Percentiles rank a stretch among this genome's conserved stretches.
Evolutionary conservation across 2,888 invertebrate species (phyloP).

Genomic region (Pocota personata): DNA sequence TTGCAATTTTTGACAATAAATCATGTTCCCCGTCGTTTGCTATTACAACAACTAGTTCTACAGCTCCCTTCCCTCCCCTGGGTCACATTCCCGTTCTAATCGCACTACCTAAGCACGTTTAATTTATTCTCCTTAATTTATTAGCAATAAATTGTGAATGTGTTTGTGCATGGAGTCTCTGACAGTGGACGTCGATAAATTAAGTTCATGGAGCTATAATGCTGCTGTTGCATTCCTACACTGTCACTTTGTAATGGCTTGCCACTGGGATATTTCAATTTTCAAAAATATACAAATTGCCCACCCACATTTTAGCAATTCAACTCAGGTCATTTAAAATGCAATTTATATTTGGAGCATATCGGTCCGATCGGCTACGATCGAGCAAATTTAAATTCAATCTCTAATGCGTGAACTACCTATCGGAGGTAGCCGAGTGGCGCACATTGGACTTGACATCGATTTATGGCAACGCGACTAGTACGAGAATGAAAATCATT

Average conservation of each 20-base stretch:
- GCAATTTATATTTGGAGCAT: conserved; percentile 50
- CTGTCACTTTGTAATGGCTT: conserved; percentile 24
- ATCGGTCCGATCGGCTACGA: conserved; percentile 14
- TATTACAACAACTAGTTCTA: conserved; percentile 19
- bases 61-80: neutral
- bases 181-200: conserved; percentile 60
- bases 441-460: conserved; percentile 68
- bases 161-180: conserved; percentile 38
- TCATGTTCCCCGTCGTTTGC: conserved; percentile 43
- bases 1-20: conserved; percentile 54
- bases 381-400: conserved; percentile 39
- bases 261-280: conserved; percentile 31
- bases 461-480: conserved; percentile 62
- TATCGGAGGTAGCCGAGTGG: neutral
- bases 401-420: neutral
- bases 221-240: conserved; percentile 40
- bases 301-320: conserved; percentile 51
- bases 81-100: conserved; percentile 20
- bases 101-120: conserved; percentile 44
- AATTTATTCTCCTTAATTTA: conserved; percentile 65
- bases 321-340: conserved; percentile 43
- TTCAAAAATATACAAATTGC: conserved; percentile 11
- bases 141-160: conserved; percentile 48
- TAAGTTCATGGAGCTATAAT: conserved; percentile 40
- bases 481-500: conserved; percentile 65